Percentiles rank a stretch among this genome's conserved stretches.
phyloP scores from a whole-genome alignment of 1,140 invertebrate genomes.

The Drosophila pallidifrons region DNA sequence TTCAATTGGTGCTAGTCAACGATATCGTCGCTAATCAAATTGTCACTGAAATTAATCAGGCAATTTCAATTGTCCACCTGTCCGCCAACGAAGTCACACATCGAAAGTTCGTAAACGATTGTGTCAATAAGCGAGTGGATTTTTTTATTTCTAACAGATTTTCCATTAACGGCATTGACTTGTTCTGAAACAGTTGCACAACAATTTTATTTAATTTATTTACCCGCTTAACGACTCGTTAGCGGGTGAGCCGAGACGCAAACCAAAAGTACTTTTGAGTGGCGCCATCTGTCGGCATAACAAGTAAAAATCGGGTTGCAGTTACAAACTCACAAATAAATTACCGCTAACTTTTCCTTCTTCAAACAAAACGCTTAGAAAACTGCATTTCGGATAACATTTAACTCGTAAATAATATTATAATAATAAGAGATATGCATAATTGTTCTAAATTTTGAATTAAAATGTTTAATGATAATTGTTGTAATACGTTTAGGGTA shows the following conservation, averaged over 20 bases:
- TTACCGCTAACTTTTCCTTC: background rate
- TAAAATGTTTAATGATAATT: background rate
- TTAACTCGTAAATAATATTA: no score
- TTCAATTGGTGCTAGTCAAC: slow-evolving; percentile 61
- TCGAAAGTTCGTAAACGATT: slow-evolving; percentile 53
- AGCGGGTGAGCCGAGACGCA: background rate
- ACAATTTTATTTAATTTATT: background rate
- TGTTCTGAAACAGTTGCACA: background rate
- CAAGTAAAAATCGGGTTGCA: background rate
- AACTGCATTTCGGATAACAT: no score
- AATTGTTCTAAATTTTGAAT: no score
- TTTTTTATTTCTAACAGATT: slow-evolving; percentile 12
- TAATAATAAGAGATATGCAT: no score
- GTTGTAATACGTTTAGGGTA: background rate
- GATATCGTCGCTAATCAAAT: slow-evolving; percentile 79
- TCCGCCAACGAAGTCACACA: slow-evolving; percentile 50
- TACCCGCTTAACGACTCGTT: background rate
- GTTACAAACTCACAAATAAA: background rate
- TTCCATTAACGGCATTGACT: background rate
- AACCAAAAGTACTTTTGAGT: background rate
- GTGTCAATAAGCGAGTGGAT: slow-evolving; percentile 42
- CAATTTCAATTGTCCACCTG: slow-evolving; percentile 26
- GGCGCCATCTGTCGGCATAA: background rate
- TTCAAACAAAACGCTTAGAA: background rate
- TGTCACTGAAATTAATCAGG: slow-evolving; percentile 45